Evolutionary conservation across 2,113 vertebrate genomes (phyloP), one percentile per base, ranked within the genome.

Genomic region (Otocyon megalotis): DNA sequence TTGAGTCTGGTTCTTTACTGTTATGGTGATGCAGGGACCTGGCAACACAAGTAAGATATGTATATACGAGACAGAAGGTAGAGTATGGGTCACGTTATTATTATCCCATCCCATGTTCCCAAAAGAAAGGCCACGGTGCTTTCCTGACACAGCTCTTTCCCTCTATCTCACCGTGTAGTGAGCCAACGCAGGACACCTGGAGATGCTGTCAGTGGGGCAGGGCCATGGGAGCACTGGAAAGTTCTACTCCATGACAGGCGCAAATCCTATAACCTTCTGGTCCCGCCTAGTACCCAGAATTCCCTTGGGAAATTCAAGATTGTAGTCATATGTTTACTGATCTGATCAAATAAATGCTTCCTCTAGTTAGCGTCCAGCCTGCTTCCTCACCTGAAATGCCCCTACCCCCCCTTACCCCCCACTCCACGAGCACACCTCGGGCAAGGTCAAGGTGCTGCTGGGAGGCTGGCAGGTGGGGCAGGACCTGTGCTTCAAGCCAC

Each of bases 11-110:
- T 14, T 62, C 20, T 35, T 10, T 30, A 22, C 28, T 50, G 4
- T 22, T 15, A 17, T 0, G 1, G 28, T 24, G 53, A 62, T 16
- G 4, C 60, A 56, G 37, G 56, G 8, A 26, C 28, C 9, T 12
- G 6, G 15, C 1, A 32, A 15, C 13, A 7, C 50, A 30, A n/a
- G 53, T 24, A 3, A 32, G 67, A 15, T 9, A 14, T 3, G 10
- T 37, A 5, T 10, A 9, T 2, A 7, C 0, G 0, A 26, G 37
- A 20, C 0, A 2, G 16, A 43, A 16, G 62, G 20, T 1, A 20
- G 24, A n/a, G 13, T 54, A 50, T 0, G 32, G 58, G 32, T 54
- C 67, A 69, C 60, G 13, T 60, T 54, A 9, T 37, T 9, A 30
- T 67, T 48, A 63, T 12, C 22, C 60, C 48, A 32, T 1, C 1